phyloP scores from a whole-genome alignment of 2,113 vertebrate genomes.

The Regulus satrapa region DNA sequence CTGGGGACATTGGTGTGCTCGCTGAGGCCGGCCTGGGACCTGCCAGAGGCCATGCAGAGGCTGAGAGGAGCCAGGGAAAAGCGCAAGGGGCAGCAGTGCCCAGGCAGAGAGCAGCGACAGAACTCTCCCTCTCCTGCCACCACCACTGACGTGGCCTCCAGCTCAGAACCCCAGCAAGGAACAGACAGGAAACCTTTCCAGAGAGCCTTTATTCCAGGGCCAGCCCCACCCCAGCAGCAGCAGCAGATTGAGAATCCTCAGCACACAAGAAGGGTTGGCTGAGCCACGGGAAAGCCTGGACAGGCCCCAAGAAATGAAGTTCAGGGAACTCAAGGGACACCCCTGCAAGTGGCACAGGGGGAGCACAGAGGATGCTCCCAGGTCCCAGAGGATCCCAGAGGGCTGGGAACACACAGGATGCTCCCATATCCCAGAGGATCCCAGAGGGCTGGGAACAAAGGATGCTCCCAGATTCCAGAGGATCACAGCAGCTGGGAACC shows the following conservation, averaged over 20 bases:
- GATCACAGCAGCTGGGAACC: background rate
- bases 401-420: background rate
- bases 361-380: background rate
- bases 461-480: background rate
- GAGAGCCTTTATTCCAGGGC: background rate
- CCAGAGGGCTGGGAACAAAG: background rate
- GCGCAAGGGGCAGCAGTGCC: conserved; percentile 6
- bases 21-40: background rate
- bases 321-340: background rate
- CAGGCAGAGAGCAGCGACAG: conserved; percentile 11
- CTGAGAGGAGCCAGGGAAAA: background rate
- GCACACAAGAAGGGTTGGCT: background rate
- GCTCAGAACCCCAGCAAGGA: background rate
- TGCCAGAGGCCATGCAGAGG: conserved; percentile 38
- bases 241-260: background rate
- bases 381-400: background rate
- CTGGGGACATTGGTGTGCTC: background rate
- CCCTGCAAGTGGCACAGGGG: background rate
- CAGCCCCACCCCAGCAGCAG: background rate
- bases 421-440: background rate
- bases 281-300: background rate
- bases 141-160: background rate
- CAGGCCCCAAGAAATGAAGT: background rate
- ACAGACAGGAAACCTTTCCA: background rate
- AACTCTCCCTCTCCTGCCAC: conserved; percentile 38